These are phyloP conservation scores for Collichthys lucidus DNA, from an alignment of 2,113 vertebrate species.

Conservation along the genomic window DNA sequence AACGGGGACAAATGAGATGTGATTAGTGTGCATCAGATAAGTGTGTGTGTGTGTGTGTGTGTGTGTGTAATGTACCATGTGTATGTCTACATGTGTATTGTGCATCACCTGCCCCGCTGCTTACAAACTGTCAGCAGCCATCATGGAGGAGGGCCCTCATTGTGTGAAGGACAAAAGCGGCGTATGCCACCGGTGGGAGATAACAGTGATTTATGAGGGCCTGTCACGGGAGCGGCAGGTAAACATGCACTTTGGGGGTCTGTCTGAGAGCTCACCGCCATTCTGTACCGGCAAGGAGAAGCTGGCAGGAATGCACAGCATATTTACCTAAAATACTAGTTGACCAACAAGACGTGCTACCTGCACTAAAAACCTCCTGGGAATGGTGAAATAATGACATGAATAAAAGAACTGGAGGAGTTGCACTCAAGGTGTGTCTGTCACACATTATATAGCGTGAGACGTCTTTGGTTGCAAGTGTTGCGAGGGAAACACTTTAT, in stretches of 20 bases:
- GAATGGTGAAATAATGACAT: slow-evolving; percentile 9
- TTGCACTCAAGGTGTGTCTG: slow-evolving; percentile 1
- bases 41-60: slow-evolving; percentile 4
- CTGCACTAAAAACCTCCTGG: slow-evolving; percentile 13
- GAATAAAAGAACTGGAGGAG: slow-evolving; percentile 8
- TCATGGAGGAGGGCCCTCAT: slow-evolving; percentile 71
- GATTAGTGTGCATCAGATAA: slow-evolving; percentile 23
- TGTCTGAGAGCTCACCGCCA: slow-evolving; percentile 32
- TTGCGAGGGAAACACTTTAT: background rate
- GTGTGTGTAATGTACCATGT: slow-evolving; percentile 16
- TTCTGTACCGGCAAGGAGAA: slow-evolving; percentile 44
- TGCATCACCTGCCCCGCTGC: slow-evolving; percentile 54
- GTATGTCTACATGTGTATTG: slow-evolving; percentile 27
- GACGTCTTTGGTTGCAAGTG: background rate
- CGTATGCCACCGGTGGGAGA: slow-evolving; percentile 80
- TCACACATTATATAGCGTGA: background rate
- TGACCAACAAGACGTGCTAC: background rate
- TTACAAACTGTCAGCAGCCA: slow-evolving; percentile 68
- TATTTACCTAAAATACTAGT: slow-evolving; percentile 37
- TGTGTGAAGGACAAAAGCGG: slow-evolving; percentile 82
- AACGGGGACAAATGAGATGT: background rate
- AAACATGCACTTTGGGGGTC: slow-evolving; percentile 72
- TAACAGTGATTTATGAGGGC: slow-evolving; percentile 84
- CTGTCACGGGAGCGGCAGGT: slow-evolving; percentile 78
- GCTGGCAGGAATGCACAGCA: slow-evolving; percentile 31